Percentiles rank a stretch among this genome's conserved stretches.
Evolutionary conservation across 2,797 vertebrate genomes (phyloP).

Genomic region (Podargus strigoides): DNA sequence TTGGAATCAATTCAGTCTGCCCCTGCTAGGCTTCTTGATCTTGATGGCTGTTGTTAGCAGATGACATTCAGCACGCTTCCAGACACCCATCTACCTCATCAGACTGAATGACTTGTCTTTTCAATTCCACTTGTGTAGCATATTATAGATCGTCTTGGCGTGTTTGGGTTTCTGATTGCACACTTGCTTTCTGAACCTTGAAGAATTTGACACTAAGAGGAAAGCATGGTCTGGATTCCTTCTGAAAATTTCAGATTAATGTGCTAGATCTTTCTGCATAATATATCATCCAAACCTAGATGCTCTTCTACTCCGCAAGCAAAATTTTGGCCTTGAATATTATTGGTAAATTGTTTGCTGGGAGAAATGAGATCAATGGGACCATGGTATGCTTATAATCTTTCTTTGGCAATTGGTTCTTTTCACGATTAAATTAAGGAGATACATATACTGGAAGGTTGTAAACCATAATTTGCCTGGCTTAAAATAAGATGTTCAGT

Average conservation of each 20-base stretch:
- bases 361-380: neutral
- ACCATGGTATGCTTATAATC: neutral
- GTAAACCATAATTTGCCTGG: neutral
- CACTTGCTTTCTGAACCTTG: neutral
- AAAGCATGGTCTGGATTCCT: neutral
- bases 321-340: neutral
- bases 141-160: neutral
- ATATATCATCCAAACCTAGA: neutral
- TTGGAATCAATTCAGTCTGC: neutral
- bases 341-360: neutral
- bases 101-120: neutral
- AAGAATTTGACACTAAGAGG: neutral
- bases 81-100: neutral
- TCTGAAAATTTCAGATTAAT: neutral
- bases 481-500: neutral
- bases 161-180: constrained; percentile 2
- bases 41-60: neutral
- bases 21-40: neutral
- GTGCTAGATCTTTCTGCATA: neutral
- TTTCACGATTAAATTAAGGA: neutral
- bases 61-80: neutral
- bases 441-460: neutral
- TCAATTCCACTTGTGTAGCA: neutral
- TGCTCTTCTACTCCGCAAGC: neutral
- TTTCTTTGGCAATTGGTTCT: neutral